A percentile compares a stretch with the other conserved stretches of the same genome.
phyloP scores from a whole-genome alignment of 2,888 invertebrate genomes.

The Salticus scenicus region DNA sequence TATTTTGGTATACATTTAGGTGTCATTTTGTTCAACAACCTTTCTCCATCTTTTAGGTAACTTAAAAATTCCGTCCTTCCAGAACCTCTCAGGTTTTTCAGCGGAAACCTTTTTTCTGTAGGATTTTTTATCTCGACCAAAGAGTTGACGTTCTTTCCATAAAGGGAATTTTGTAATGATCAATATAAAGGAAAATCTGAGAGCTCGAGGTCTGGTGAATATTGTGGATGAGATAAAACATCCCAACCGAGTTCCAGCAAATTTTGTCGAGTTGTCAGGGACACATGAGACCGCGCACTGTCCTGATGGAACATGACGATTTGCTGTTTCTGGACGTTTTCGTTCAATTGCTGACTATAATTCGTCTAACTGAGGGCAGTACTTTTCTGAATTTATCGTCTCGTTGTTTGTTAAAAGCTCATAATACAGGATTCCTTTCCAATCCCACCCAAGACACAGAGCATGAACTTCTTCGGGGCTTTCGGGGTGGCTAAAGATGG shows the following conservation, averaged over 20 bases:
- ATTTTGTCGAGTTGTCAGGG: not conserved
- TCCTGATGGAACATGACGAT: constrained; percentile 29
- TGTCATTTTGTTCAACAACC: not conserved
- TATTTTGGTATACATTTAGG: not conserved
- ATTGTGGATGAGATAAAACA: constrained; percentile 15
- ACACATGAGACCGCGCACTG: constrained; percentile 9
- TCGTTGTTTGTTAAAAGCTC: constrained; percentile 23
- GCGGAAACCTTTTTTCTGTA: not conserved
- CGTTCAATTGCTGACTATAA: constrained; percentile 17
- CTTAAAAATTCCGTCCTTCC: not conserved
- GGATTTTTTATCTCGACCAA: not conserved
- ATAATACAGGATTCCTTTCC: not conserved
- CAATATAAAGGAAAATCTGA: constrained; percentile 10
- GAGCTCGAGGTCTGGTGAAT: not conserved
- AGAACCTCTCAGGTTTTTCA: not conserved
- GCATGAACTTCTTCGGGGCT: not conserved
- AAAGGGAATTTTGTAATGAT: too few relatives aligned
- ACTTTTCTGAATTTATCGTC: constrained; percentile 25
- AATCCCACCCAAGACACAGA: too few relatives aligned
- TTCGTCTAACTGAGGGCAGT: constrained; percentile 25
- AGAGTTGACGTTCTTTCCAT: not conserved
- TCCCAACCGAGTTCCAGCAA: constrained; percentile 27
- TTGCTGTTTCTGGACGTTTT: constrained; percentile 9
- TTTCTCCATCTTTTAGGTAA: not conserved
- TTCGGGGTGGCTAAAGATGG: not conserved